Evolutionary conservation across 2,888 invertebrate genomes (phyloP), one percentile per base, ranked within the genome.

Genomic region (Drosophila testacea): DNA sequence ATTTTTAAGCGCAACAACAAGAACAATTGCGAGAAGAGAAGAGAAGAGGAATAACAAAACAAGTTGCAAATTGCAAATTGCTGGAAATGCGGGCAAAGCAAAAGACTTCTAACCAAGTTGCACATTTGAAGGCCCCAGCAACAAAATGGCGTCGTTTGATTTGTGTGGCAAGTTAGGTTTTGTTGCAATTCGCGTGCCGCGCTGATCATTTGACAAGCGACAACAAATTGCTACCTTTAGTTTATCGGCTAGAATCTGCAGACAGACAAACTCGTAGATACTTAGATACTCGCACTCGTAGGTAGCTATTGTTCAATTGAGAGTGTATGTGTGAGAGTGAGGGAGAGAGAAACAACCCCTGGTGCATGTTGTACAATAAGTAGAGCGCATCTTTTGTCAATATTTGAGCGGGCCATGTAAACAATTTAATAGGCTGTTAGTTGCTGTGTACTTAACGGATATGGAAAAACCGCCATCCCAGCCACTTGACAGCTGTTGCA

Each of bases 391-490:
- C 88, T 80, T 73, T 67, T 71, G 89, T 84, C 77, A 88, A 88
- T 88, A 90, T 90, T 88, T 88, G 81, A 52, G 44, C 73, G 73
- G 71, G 77, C 71, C 88, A 80, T 85, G 90, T 79, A 90, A 89
- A 90, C 90, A 89, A 57, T 89, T 90, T 89, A 89, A 89, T 90
- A 89, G 90, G 72, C 81, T 77, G 83, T 79, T 87, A 85, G 88
- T 89, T 87, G 72, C 55, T 79, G 79, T 77, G 62, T 79, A 64
- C 54, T 56, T 63, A 62, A 66, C 13, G 66, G 79, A 70, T 77
- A 79, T 77, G 77, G 55, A 70, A 77, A 71, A 78, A 79, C 78
- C 77, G 65, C 81, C 75, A 72, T 78, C 22, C 73, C 57, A 66
- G 77, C 83, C 88, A 88, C 89, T 86, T 83, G 79, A 89, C 86